Evolutionary conservation across 2,888 invertebrate species (phyloP).

Genomic region (Gymnocheta viridis): DNA sequence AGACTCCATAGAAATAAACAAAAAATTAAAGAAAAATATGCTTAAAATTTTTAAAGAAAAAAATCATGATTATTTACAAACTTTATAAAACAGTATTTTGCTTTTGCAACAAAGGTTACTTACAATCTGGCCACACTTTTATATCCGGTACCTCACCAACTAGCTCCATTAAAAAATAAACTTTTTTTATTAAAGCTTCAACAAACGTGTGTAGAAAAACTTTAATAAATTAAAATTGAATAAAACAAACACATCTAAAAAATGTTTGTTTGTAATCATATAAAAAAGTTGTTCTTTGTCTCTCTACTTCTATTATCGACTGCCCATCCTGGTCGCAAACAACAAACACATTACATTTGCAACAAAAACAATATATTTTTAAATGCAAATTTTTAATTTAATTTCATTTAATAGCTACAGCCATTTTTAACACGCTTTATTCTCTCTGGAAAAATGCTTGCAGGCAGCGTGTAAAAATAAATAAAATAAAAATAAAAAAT

Average conservation of each 20-base stretch:
- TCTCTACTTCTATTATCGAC: background rate
- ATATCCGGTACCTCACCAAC: background rate
- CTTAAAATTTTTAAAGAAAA: background rate
- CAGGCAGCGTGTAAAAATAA: background rate
- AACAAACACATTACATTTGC: conserved; percentile 18
- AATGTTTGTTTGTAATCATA: conserved; percentile 13
- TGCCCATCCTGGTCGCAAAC: background rate
- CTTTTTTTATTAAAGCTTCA: background rate
- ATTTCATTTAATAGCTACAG: conserved; percentile 71
- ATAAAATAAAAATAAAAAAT: background rate
- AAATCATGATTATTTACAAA: background rate
- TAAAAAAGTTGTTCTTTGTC: conserved; percentile 24
- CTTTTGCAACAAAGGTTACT: background rate
- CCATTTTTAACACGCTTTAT: conserved; percentile 56
- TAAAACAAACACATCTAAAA: conserved; percentile 32
- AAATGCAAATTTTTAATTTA: conserved; percentile 75
- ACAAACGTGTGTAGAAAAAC: conserved; percentile 65
- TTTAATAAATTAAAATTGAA: conserved; percentile 71
- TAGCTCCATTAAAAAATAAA: conserved; percentile 52
- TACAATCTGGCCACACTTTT: background rate
- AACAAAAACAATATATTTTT: conserved; percentile 48
- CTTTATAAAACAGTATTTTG: too few relatives aligned
- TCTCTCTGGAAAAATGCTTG: background rate
- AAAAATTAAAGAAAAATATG: background rate
- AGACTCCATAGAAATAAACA: background rate